phyloP scores from a whole-genome alignment of 2,113 vertebrate species.

The Chinchilla lanigera region DNA sequence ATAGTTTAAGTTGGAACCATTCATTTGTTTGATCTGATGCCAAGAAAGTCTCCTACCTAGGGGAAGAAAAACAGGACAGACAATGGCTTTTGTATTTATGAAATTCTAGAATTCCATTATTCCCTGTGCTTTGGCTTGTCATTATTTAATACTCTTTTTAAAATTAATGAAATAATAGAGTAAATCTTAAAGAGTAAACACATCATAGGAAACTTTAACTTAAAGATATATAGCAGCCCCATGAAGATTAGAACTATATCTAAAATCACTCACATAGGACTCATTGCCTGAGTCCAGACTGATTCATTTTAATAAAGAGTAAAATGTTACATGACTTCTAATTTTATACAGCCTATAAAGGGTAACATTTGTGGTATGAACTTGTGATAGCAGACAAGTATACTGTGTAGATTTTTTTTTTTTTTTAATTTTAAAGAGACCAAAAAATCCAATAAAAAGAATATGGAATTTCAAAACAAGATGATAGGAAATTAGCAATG shows the following conservation, averaged over 20 bases:
- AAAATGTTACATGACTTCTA: not conserved
- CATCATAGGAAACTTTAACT: not conserved
- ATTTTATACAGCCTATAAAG: not conserved
- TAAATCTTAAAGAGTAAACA: constrained; percentile 37
- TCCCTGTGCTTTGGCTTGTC: not conserved
- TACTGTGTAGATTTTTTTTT: not conserved
- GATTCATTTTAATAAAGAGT: not conserved
- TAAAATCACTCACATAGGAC: not conserved
- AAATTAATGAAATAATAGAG: constrained; percentile 6
- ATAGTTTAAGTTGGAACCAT: constrained; percentile 47
- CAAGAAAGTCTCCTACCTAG: constrained; percentile 46
- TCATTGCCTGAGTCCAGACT: not conserved
- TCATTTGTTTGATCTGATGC: constrained; percentile 59
- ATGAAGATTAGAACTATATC: not conserved
- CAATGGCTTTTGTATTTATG: not conserved
- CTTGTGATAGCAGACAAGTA: not conserved
- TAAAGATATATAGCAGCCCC: not conserved
- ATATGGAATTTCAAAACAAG: too few species aligned
- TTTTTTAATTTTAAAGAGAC: too few species aligned
- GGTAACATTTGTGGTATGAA: not conserved
- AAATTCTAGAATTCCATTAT: not conserved
- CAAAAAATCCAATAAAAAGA: too few species aligned
- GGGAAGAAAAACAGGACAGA: not conserved
- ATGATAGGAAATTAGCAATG: too few species aligned
- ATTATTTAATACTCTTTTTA: constrained; percentile 28